phyloP scores from a whole-genome alignment of 2,113 vertebrate genomes.

The Solenodon paradoxus region DNA sequence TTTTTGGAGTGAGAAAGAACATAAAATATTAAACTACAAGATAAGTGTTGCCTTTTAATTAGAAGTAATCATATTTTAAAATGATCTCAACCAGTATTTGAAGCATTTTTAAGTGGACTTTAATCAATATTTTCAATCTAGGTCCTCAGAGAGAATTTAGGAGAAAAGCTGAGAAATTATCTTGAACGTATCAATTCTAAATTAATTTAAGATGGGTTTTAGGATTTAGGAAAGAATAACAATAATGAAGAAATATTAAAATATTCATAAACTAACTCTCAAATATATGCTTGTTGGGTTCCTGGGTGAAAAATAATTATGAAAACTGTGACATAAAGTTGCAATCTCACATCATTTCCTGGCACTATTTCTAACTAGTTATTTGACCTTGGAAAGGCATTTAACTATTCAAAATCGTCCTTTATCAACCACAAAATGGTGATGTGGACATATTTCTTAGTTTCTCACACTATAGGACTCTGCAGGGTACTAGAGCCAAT shows the following conservation, averaged over 20 bases:
- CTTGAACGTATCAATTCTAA: neutral
- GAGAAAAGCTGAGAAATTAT: neutral
- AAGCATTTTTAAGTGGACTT: neutral
- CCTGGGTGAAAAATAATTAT: neutral
- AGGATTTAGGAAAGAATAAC: neutral
- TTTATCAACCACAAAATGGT: neutral
- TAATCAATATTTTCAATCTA: neutral
- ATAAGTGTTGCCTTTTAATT: neutral
- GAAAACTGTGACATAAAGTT: neutral
- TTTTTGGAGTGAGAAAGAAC: neutral
- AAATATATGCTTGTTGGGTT: neutral
- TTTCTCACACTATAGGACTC: neutral
- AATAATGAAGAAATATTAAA: slow-evolving; percentile 13
- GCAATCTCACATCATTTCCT: neutral
- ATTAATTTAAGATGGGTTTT: slow-evolving; percentile 7
- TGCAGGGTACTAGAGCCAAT: neutral
- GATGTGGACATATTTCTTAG: neutral
- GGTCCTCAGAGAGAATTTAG: neutral
- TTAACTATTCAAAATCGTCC: neutral
- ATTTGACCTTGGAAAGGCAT: neutral
- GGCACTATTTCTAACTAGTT: neutral
- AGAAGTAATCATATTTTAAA: neutral
- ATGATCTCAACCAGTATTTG: neutral
- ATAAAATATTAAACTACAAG: neutral
- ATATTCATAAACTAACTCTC: neutral